Evolutionary conservation across 2,888 invertebrate genomes (phyloP).

Genomic region (Emmelina monodactyla): DNA sequence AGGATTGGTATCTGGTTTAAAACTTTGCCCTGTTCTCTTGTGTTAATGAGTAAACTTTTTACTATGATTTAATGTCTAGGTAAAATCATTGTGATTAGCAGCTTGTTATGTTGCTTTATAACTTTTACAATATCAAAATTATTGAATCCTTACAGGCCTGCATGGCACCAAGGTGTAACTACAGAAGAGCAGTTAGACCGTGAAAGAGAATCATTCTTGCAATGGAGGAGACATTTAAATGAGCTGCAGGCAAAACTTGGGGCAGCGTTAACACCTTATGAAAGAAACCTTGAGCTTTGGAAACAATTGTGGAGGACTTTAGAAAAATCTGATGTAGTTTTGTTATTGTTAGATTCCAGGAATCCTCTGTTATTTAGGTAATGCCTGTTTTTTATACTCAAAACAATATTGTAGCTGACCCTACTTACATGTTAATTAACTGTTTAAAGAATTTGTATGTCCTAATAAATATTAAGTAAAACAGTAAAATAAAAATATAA

Average conservation of each 20-base stretch:
- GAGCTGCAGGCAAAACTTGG: conserved; percentile 78
- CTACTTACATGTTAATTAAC: neutral
- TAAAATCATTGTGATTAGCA: no score
- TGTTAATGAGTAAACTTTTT: no score
- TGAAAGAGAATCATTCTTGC: conserved; percentile 86
- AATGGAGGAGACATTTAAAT: conserved; percentile 89
- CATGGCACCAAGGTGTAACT: conserved; percentile 78
- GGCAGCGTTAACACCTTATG: conserved; percentile 92
- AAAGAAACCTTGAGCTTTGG: conserved; percentile 98
- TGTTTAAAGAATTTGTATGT: no score
- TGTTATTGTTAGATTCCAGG: conserved; percentile 95
- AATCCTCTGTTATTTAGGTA: conserved; percentile 88
- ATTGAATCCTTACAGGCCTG: conserved; percentile 68
- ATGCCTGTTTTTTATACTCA: neutral
- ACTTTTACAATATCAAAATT: neutral
- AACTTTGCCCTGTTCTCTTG: no score
- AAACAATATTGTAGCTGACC: neutral
- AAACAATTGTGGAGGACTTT: conserved; percentile 97
- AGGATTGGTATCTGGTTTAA: no score
- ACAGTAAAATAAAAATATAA: no score
- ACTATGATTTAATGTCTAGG: no score
- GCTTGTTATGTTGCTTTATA: no score
- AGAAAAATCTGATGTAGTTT: conserved; percentile 92
- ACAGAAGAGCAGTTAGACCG: conserved; percentile 79
- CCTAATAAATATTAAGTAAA: no score